These are phyloP conservation scores for Garrulus glandarius DNA, from an alignment of 2,797 vertebrate genomes.

Conservation along the genomic window DNA sequence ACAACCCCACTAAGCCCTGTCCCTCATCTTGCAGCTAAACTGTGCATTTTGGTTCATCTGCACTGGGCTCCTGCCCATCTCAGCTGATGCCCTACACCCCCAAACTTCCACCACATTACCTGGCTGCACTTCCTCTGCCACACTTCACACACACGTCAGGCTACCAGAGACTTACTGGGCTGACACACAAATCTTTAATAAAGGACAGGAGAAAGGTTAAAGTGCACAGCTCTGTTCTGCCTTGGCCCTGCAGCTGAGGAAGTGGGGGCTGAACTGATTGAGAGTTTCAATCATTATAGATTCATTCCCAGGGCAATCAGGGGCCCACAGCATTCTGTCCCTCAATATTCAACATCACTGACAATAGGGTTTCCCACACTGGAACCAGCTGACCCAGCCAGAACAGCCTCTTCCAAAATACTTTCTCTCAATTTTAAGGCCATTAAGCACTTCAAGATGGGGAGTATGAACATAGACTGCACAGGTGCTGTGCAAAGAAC, in stretches of 20 bases:
- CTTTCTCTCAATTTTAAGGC: neutral
- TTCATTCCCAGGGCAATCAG: neutral
- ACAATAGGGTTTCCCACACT: neutral
- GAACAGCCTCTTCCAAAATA: neutral
- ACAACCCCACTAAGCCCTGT: neutral
- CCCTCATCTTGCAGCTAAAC: neutral
- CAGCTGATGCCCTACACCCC: neutral
- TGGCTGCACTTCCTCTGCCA: neutral
- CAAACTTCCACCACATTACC: neutral
- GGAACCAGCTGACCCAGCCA: neutral
- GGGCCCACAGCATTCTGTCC: neutral
- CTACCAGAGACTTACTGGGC: neutral
- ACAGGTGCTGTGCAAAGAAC: neutral
- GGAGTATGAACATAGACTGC: neutral
- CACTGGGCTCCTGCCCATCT: neutral
- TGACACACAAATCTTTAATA: neutral
- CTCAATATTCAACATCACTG: neutral
- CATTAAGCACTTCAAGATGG: neutral
- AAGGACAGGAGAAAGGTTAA: neutral
- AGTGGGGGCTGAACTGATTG: neutral
- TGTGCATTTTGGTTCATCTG: neutral
- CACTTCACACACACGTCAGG: fast-evolving
- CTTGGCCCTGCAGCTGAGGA: neutral
- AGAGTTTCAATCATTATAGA: neutral
- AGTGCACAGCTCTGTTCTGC: fast-evolving